phyloP scores from a whole-genome alignment of 2,888 invertebrate genomes.

The Harpalus rufipes region DNA sequence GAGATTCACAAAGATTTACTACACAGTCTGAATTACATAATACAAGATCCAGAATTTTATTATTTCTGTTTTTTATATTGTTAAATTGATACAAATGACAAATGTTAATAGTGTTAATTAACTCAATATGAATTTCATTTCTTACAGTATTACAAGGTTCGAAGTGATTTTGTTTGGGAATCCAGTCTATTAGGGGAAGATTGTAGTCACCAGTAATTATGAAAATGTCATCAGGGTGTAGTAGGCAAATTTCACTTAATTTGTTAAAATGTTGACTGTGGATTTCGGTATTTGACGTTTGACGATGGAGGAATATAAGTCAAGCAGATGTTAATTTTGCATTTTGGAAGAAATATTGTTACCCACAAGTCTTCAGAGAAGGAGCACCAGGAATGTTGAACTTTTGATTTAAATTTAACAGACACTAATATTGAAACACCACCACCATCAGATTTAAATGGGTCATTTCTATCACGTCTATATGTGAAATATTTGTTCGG shows the following conservation, averaged over 20 bases:
- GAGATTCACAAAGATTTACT: slow-evolving; percentile 10
- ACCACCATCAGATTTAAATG: not conserved
- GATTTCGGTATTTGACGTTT: too few relatives aligned
- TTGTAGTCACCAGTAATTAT: slow-evolving; percentile 23
- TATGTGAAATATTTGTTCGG: slow-evolving; percentile 3
- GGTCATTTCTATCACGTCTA: not conserved
- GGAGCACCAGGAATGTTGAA: not conserved
- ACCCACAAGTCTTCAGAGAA: slow-evolving; percentile 11
- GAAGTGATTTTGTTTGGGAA: slow-evolving; percentile 1
- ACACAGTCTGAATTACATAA: slow-evolving; percentile 15
- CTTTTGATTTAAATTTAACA: not conserved
- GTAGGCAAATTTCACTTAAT: not conserved
- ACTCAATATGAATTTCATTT: slow-evolving; percentile 13
- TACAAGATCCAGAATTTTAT: slow-evolving; percentile 35
- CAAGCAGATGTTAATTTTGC: not conserved
- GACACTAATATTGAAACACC: not conserved
- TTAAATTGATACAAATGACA: slow-evolving; percentile 32
- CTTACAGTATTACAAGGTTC: slow-evolving; percentile 1
- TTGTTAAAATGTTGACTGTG: slow-evolving; percentile 11
- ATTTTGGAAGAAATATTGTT: not conserved
- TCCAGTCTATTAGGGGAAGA: slow-evolving; percentile 14
- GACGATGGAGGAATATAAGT: not conserved
- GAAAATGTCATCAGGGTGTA: slow-evolving; percentile 8
- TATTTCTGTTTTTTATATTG: slow-evolving; percentile 24
- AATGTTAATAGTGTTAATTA: slow-evolving; percentile 22